Evolutionary conservation across 2,113 vertebrate species (phyloP), one percentile per base, ranked within the genome.

Genomic region (Ploceus nigricollis): DNA sequence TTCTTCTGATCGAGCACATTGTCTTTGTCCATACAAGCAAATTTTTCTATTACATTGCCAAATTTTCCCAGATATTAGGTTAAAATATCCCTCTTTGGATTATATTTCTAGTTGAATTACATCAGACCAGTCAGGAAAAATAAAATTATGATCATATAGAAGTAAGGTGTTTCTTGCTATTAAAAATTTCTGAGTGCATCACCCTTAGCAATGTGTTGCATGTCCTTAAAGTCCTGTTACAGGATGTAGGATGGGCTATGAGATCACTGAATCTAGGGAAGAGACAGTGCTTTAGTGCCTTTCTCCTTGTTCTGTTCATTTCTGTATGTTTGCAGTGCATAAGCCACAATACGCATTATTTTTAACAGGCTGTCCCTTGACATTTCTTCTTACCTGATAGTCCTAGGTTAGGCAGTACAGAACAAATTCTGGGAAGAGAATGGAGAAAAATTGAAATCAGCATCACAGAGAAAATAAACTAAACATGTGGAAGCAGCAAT

Each of bases 401-500:
- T 56, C n/a, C 21, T 47, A 44, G 7, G 14, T 25, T 18, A 91
- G 22, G 27, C 10, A 82, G 19, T 25, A 69, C 56, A 77, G 37
- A 82, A 51, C 2, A 53, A 69, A 63, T 51, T 65, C 27, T 56
- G 6, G 42, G 48, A 89, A 80, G 23, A 21, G 25, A 79, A 57
- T 5, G 3, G 12, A 11, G 16, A 2, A 1, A 51, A 72, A 45
- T 4, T 37, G 15, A 78, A 82, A 80, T 16, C 11, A 47, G 40
- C 27, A 53, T 48, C 16, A 48, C 20, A 73, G 60, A 48, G 17
- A 6, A 70, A 69, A 77, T 6, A 66, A 65, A 35, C 4, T 40
- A 69, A 79, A 39, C 21, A 31, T 0, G 0, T 2, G 18, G 37
- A n/a, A 83, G 28, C 25, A 73, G 27, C 2, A 45, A 33, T 37